Base-by-base conservation (phyloP, 2,113 vertebrate genomes). In the Tauraco erythrolophus region DNA sequence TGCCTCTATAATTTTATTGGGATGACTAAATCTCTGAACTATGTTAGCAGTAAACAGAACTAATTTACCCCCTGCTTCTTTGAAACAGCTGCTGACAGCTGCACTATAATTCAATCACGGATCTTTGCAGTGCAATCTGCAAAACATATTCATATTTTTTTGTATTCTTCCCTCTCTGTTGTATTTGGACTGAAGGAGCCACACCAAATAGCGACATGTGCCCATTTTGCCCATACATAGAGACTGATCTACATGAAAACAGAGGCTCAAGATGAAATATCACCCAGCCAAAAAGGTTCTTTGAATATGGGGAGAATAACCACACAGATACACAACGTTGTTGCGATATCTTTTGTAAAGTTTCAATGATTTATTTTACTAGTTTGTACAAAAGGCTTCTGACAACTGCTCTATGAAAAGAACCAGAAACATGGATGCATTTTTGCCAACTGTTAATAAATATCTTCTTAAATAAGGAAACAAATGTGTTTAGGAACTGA, bases 81-180 rank as follows among this genome's bases (percentile, higher is more conserved):
- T 95, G 97, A 98, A 98, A 98, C 98, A 98, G 98, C 98, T 98
- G 98, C 97, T 98, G 98, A 98, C 98, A 98, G 98, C 98, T 98
- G 98, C 92, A 51, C 96, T 97, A 88, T 96, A 98, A 98, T 98
- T 98, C 97, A 97, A 97, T 97, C 96, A 97, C 7, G 91, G 95
- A 97, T 92, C 97, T 97, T 92, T 98, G 98, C 92, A 92, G 92
- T 25, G 33, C 57, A 92, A 89, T 78, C 97, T 95, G 95, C 96
- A 94, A 97, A 93, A 88, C 71, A 94, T 88, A 97, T 74, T 87
- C 96, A 62, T 95, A 82, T 97, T 97, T 89, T 92, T 83, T 46
- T 27, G 74, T 66, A 31, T 65, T 95, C 74, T 93, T 92, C 74
- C 72, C 14, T 72, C 31, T 76, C 94, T 92, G 84, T 65, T 66